Evolutionary conservation across 2,113 vertebrate genomes (phyloP), one percentile per base, ranked within the genome.

Genomic region (Cebus imitator): DNA sequence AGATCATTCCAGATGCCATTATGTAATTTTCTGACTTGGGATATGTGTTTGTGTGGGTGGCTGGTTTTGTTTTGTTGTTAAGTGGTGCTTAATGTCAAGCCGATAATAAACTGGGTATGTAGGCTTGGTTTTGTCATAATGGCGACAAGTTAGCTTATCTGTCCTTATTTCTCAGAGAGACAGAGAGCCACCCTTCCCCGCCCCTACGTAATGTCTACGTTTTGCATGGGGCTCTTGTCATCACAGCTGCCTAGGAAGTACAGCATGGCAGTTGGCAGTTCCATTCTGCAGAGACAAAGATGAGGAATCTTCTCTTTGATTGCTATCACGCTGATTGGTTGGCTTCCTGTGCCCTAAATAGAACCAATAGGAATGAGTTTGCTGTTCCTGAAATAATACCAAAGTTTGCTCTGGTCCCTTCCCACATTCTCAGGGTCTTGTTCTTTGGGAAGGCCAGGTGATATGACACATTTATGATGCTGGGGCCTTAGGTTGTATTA

Each of bases 81-180:
- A 97, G 96, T 98, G 92, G 96, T 96, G 94, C 89, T 98, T 98
- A 98, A 98, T 98, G 97, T 98, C 97, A 97, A 70, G 96, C 97
- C 98, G 98, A 98, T 98, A 98, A 98, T 98, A 98, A 96, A 97
- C 97, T 96, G 96, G 76, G 55, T 97, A 96, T 27, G 84, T 97
- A 97, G 98, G 98, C 97, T 96, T 95, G 79, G 85, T 97, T 98
- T 97, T 98, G 92, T 97, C 95, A 98, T 96, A 98, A 91, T 95
- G 96, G 85, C 97, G 91, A 93, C 1, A 16, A 92, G 90, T 97
- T 96, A 89, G 79, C 87, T 97, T 92, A 82, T 97, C 97, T 98
- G 68, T 98, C 92, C 76, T 78, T 87, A 20, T 91, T 91, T 85
- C 85, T 68, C 76, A 96, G 50, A 91, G 85, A 97, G 82, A 90